Evolutionary conservation across 2,113 vertebrate genomes (phyloP).

Genomic region (Crotalus tigris): DNA sequence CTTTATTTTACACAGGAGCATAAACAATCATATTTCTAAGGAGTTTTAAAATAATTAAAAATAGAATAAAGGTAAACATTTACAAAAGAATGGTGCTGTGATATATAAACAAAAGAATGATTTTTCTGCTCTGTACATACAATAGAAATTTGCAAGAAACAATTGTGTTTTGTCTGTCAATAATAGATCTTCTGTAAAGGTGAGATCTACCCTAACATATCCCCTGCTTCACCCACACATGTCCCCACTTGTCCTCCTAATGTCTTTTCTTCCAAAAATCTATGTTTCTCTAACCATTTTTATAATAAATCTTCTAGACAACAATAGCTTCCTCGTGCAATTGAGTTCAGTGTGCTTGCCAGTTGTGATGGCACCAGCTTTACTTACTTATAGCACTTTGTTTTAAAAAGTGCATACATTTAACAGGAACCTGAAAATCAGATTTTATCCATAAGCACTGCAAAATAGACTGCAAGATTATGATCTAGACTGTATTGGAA

Average conservation of each 20-base stretch:
- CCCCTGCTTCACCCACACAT: neutral
- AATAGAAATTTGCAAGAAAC: neutral
- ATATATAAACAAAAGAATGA: neutral
- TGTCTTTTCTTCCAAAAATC: neutral
- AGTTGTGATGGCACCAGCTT: neutral
- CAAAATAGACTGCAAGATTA: neutral
- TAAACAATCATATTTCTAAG: neutral
- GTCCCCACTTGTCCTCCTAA: neutral
- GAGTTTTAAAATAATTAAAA: neutral
- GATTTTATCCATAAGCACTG: neutral
- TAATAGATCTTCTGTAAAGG: neutral
- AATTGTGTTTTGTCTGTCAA: neutral
- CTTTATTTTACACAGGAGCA: neutral
- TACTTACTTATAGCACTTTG: neutral
- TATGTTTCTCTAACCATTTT: neutral
- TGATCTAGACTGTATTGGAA: neutral
- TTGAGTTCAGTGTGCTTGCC: neutral
- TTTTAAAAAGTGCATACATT: neutral
- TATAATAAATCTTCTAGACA: neutral
- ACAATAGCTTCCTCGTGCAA: too few relatives aligned
- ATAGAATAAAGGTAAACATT: neutral
- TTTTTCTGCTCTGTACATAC: neutral
- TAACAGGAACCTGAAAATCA: neutral
- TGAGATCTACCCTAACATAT: neutral
- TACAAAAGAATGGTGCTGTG: neutral